phyloP scores from a whole-genome alignment of 2,888 invertebrate species.

The Barypeithes pellucidus region DNA sequence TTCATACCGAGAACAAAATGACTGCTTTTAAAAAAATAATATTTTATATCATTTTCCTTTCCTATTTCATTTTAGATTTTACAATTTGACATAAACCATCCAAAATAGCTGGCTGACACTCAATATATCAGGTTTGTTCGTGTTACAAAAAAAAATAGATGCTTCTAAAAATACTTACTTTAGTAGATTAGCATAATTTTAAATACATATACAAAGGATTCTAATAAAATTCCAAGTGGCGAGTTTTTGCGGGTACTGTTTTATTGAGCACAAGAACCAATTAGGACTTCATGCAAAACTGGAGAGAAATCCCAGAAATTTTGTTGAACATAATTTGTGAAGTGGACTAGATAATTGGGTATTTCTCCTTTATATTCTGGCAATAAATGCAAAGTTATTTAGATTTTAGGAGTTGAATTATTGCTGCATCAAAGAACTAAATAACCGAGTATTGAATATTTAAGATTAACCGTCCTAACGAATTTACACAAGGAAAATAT shows the following conservation, averaged over 20 bases:
- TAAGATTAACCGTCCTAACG: slow-evolving; percentile 30
- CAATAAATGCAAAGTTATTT: slow-evolving; percentile 36
- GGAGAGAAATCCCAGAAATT: slow-evolving; percentile 42
- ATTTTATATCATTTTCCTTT: no score
- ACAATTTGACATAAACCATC: no score
- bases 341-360: slow-evolving; percentile 47
- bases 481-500: slow-evolving; percentile 19
- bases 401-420: slow-evolving; percentile 27
- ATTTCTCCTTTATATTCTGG: slow-evolving; percentile 40
- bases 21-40: no score
- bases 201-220: not conserved
- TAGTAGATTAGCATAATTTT: not conserved
- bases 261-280: slow-evolving; percentile 23
- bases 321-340: slow-evolving; percentile 40
- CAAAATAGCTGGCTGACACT: no score
- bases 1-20: no score
- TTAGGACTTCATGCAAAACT: slow-evolving; percentile 15
- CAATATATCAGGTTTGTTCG: no score
- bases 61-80: no score
- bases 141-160: no score
- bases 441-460: slow-evolving; percentile 42
- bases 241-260: slow-evolving; percentile 18
- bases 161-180: no score
- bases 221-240: slow-evolving; percentile 13
- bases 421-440: slow-evolving; percentile 35